A percentile compares a stretch with the other conserved stretches of the same genome.
These are phyloP conservation scores for Furcifer pardalis DNA, from an alignment of 2,797 vertebrate genomes.

Conservation along the genomic window DNA sequence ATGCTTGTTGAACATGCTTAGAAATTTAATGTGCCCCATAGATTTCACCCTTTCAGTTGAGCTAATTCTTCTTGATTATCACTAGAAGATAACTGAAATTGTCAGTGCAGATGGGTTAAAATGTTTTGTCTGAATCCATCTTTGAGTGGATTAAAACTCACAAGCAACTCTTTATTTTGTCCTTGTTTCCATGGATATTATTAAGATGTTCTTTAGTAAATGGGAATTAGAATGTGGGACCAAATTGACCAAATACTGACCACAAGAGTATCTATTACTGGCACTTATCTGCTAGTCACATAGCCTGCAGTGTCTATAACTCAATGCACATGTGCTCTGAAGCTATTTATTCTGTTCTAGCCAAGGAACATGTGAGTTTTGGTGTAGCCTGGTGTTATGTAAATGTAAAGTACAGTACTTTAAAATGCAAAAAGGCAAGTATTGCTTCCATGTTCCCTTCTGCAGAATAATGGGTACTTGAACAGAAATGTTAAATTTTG, in stretches of 20 bases:
- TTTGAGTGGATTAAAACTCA: neutral
- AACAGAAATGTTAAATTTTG: constrained; percentile 76
- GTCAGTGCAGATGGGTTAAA: neutral
- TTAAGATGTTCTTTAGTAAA: neutral
- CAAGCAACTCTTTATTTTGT: neutral
- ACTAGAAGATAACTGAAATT: neutral
- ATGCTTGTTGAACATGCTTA: neutral
- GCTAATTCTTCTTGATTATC: neutral
- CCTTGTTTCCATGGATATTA: neutral
- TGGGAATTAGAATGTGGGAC: constrained; percentile 18
- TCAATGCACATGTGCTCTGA: neutral
- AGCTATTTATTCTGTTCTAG: constrained; percentile 24
- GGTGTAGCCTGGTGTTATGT: constrained; percentile 18
- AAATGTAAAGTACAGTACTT: constrained; percentile 13
- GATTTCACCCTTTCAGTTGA: neutral
- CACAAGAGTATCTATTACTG: neutral
- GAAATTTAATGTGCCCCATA: neutral
- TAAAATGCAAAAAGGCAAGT: constrained; percentile 20
- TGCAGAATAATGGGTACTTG: constrained; percentile 37
- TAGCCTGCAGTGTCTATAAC: neutral
- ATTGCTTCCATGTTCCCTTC: constrained; percentile 8
- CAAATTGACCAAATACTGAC: neutral
- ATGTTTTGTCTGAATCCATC: neutral
- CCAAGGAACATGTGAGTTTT: constrained; percentile 17
- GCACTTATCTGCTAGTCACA: neutral